Evolutionary conservation across 2,113 vertebrate species (phyloP), one percentile per base, ranked within the genome.

Genomic region (Cathartes aura): DNA sequence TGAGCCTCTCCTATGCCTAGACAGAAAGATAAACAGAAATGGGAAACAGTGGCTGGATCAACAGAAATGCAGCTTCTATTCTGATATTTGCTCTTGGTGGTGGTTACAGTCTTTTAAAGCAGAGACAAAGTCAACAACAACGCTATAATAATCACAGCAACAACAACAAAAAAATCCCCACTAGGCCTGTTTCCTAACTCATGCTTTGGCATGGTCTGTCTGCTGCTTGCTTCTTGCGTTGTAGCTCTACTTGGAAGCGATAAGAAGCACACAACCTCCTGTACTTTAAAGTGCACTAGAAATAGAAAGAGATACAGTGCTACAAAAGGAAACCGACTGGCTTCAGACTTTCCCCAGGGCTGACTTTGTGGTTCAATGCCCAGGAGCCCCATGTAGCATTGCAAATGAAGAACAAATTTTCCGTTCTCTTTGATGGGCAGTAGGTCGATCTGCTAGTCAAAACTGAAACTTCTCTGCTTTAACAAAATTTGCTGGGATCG

Each of bases 271-370:
- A 79, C 43, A 38, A 2, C 26, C 89, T 75, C 70, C 96, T 70
- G 84, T 75, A 16, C 87, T 96, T 72, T 62, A 60, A 48, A 94
- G 97, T 43, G 93, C 66, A 38, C 93, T 89, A 4, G 83, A 97
- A 97, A 97, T 95, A 97, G 97, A 95, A 96, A 22, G 40, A 96
- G 95, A 96, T 93, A 96, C 64, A 87, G 89, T 0, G 12, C 68
- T 38, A 18, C 89, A 82, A 60, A 88, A 91, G 75, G 75, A 83
- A 27, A 62, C 58, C 1, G 12, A 7, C 45, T 24, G 30, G 53
- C 85, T 81, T 58, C 62, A 81, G 82, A 67, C 72, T 89, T 78
- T 58, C 80, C 66, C 42, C 23, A 5, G 85, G 45, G 62, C 48
- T 90, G 93, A 5, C 60, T 15, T 20, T 36, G 79, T 47, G 32